Evolutionary conservation across 2,797 vertebrate genomes (phyloP), one percentile per base, ranked within the genome.

Genomic region (Halcyon chelicuti): DNA sequence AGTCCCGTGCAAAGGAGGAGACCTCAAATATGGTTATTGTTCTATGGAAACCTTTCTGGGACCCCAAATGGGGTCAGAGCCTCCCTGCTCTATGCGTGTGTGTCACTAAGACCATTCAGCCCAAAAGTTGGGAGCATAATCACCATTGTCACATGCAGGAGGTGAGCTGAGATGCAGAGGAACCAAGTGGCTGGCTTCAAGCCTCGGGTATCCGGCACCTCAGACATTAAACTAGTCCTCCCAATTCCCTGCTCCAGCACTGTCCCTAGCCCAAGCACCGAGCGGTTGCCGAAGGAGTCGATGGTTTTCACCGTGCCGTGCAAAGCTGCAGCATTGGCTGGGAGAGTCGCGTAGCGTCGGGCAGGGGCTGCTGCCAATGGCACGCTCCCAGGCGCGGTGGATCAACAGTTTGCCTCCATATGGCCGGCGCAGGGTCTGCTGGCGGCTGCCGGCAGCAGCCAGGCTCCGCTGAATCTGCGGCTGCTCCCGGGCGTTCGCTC

Each of bases 101-200:
- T 11, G 1, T 51, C 23, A 1, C 40, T 4, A 39, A 61, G n/a
- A 29, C 46, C 1, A 28, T 18, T 66, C 46, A 14, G 17, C 6
- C 58, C 12, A 42, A 42, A 42, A 42, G 16, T 4, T 12, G 11
- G 52, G 65, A 25, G 6, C 2, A 2, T 4, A 3, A 2, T 28
- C 11, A 1, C 12, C 9, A 10, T 14, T 3, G 0, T 1, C 1
- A 4, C 1, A 4, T 9, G 35, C 57, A 7, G 65, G 78, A 33
- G 52, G 29, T 2, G 42, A 51, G 14, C 29, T 2, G 4, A 28
- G 61, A 5, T 4, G 63, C 62, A 14, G 33, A 26, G 35, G 62
- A 46, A 6, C 3, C 0, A 21, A 31, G 63, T 3, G 51, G n/a
- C 29, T 58, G 17, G 26, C 26, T 21, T 40, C 47, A 8, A 33